Evolutionary conservation across 2,113 vertebrate genomes (phyloP), one percentile per base, ranked within the genome.

Genomic region (Pithys albifrons): DNA sequence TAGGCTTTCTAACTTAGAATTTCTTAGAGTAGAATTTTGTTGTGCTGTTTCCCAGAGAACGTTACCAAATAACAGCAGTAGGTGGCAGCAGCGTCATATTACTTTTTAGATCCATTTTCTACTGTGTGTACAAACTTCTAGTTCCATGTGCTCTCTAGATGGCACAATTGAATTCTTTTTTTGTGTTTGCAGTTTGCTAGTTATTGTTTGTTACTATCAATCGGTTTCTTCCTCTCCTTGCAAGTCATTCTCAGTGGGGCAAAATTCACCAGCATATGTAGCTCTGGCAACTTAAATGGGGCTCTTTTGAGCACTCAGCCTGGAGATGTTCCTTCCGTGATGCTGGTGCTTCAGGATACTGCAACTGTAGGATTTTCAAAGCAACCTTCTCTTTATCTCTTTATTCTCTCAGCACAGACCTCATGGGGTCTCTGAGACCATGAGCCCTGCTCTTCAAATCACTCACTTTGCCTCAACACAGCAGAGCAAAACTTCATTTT

Each of bases 81-180:
- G 95, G 19, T 79, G 93, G 92, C 85, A 92, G 93, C 66, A 93
- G 0, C 31, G 84, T 19, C 48, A 64, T 28, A 66, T 5, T 37
- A 31, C 19, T 19, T 15, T 85, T 75, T 19, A 79, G 29, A 25
- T 66, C 65, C 28, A 29, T 14, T 46, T 49, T 64, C 25, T 77
- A 37, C 6, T 7, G 31, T 10, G 6, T 10, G 16, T 19, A 76
- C 13, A 54, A 57, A 64, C 33, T 57, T 67, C 46, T 84, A 52
- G 24, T 58, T 77, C 29, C 24, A 6, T 48, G 69, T n/a, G 19
- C 19, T 69, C 98, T 89, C 61, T 92, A 97, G 97, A 77, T 97
- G 97, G 96, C 97, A 93, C 91, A 94, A 48, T 88, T 96, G 82
- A 81, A 74, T 92, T 81, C 31, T 62, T 87, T 52, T 61, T 87